Percentiles rank a stretch among this genome's conserved stretches.
Evolutionary conservation across 1,140 invertebrate species (phyloP).

Genomic region (Penaeus japonicus): DNA sequence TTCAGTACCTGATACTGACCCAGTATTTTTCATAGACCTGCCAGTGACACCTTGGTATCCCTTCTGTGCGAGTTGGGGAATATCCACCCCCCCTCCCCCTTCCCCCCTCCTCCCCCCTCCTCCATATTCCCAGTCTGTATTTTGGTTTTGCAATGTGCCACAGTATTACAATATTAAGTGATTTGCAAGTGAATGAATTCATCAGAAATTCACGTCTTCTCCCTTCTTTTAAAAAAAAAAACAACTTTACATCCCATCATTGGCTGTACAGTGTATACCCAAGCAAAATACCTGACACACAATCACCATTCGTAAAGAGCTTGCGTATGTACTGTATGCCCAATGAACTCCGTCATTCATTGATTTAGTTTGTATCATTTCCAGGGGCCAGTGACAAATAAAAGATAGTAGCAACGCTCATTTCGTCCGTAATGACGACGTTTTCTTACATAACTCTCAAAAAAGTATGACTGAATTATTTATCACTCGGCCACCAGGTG

Average conservation of each 20-base stretch:
- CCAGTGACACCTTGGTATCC: too few relatives aligned
- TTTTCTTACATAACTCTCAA: neutral
- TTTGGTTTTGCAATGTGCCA: conserved; percentile 48
- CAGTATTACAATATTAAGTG: conserved; percentile 44
- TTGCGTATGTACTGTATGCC: neutral
- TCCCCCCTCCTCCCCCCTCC: neutral
- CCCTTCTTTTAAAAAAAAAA: neutral
- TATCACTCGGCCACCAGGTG: conserved; percentile 1
- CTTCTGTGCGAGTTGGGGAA: neutral
- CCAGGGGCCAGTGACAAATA: conserved; percentile 19
- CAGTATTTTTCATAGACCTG: too few relatives aligned
- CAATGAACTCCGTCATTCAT: conserved; percentile 23
- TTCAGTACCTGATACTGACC: too few relatives aligned
- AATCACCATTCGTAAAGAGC: conserved; percentile 12
- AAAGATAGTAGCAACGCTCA: neutral
- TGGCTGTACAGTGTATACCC: neutral
- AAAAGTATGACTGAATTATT: neutral
- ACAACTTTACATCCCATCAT: neutral
- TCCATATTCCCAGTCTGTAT: neutral
- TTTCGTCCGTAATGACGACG: neutral
- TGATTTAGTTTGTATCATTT: conserved; percentile 20
- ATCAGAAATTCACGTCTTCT: conserved; percentile 25
- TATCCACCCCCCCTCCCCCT: neutral
- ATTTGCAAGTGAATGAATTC: conserved; percentile 31
- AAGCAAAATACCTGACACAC: conserved; percentile 36